Conservation (phyloP, 2,113 vertebrate species). For the Chiloscyllium plagiosum region DNA sequence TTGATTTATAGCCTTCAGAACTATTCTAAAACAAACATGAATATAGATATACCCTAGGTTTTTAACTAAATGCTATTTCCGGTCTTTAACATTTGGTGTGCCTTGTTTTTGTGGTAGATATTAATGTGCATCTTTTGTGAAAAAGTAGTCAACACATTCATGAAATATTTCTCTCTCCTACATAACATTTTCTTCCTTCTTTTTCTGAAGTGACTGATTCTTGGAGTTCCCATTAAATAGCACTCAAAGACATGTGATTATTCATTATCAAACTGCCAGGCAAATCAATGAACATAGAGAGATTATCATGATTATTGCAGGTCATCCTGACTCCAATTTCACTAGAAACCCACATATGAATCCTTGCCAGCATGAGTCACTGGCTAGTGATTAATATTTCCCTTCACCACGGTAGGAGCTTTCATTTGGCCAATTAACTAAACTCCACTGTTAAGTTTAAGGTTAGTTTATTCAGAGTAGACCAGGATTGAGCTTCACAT, state of each 20-base stretch:
- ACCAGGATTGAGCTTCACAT: too few species aligned
- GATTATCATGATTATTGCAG: background rate
- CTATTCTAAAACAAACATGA: background rate
- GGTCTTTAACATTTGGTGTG: too few species aligned
- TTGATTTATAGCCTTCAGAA: background rate
- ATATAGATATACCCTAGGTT: too few species aligned
- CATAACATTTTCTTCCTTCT: background rate
- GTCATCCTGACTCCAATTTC: background rate
- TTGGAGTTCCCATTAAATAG: background rate
- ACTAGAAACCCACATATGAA: background rate
- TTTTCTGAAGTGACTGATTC: background rate
- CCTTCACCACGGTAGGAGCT: background rate
- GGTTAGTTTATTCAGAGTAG: too few species aligned
- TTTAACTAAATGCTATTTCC: too few species aligned
- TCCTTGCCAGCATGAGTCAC: background rate
- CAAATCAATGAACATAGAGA: background rate
- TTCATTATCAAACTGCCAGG: background rate
- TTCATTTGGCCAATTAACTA: background rate
- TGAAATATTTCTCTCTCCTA: background rate
- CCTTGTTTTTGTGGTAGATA: background rate
- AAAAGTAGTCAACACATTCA: background rate
- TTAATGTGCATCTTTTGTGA: background rate
- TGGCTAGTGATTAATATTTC: background rate
- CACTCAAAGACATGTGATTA: background rate
- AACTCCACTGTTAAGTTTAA: background rate